Evolutionary conservation across 23 tunicate species (phyloP).

Genomic region (Botrylloides violaceus): DNA sequence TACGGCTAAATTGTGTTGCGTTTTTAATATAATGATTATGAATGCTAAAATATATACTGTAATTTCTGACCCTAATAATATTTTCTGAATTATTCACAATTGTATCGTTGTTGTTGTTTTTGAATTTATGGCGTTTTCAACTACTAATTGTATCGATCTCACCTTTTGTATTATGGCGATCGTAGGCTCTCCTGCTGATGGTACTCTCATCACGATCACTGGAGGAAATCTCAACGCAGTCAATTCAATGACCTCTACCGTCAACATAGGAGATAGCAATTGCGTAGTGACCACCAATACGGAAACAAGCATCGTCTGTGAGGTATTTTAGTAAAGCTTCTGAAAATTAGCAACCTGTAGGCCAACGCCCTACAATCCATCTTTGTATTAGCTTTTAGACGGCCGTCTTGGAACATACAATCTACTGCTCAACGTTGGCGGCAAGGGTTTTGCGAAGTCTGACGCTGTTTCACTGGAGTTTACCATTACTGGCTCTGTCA

Average conservation of each 20-base stretch:
- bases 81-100: too few relatives aligned
- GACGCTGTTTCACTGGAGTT: neutral
- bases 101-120: too few relatives aligned
- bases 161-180: neutral
- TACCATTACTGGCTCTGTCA: constrained; percentile 4
- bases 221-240: constrained; percentile 2
- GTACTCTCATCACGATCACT: constrained; percentile 5
- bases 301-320: constrained; percentile 10
- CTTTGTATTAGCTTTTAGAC: constrained; percentile 9
- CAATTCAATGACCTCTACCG: neutral
- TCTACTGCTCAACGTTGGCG: constrained; percentile 2
- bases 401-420: constrained; percentile 19
- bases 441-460: constrained; percentile 18
- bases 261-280: constrained; percentile 2
- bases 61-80: too few relatives aligned
- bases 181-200: constrained; percentile 1
- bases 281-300: constrained; percentile 13
- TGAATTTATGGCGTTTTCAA: too few relatives aligned
- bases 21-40: too few relatives aligned
- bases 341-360: neutral
- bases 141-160: neutral
- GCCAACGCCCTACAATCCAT: neutral
- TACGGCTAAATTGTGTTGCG: too few relatives aligned
- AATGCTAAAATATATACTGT: too few relatives aligned
- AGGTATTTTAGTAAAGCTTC: neutral